Evolutionary conservation across 2,888 invertebrate genomes (phyloP), one percentile per base, ranked within the genome.

Genomic region (Ormyrus labotus): DNA sequence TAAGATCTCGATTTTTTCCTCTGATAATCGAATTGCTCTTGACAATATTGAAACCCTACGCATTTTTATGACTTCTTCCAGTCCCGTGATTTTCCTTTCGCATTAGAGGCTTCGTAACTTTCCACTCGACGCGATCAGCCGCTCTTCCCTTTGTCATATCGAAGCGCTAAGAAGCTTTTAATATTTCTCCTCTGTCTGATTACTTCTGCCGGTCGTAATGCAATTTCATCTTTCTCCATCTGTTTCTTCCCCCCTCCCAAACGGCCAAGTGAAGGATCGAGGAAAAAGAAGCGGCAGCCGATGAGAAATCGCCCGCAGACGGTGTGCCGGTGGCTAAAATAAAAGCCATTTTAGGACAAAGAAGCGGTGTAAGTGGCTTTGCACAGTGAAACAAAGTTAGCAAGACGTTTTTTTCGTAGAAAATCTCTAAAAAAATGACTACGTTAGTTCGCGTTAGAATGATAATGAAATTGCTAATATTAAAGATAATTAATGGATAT

Each of bases 121-220:
- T 53, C 47, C 13, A 47, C 7, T 48, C 19, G 34, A 9, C 61
- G 7, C 58, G 55, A 13, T 55, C 51, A 60, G 69, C 53, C 10
- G 4, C 45, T 48, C 53, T 34, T 19, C 19, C 69, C 60, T 68
- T 71, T 61, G 70, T 80, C 61, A 51, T 72, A 60, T 67, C 57
- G 63, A 63, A 47, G 60, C 72, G 72, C 61, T 70, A 75, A 78
- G 76, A 75, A 75, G 80, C 84, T 85, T 85, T 86, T 85, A 84
- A 86, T 86, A 85, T 86, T 85, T 86, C 84, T 82, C 82, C 76
- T 83, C 82, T 81, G 81, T 83, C 76, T 83, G 85, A 86, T 86
- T 84, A 84, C 86, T 83, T 83, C 82, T 81, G 47, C 68, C 75
- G 9, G n/a, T 76, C 78, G 10, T 73, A 78, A 77, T 81, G 47